Evolutionary conservation across 2,888 invertebrate genomes (phyloP), one percentile per base, ranked within the genome.

Genomic region (Bimastos eiseni): DNA sequence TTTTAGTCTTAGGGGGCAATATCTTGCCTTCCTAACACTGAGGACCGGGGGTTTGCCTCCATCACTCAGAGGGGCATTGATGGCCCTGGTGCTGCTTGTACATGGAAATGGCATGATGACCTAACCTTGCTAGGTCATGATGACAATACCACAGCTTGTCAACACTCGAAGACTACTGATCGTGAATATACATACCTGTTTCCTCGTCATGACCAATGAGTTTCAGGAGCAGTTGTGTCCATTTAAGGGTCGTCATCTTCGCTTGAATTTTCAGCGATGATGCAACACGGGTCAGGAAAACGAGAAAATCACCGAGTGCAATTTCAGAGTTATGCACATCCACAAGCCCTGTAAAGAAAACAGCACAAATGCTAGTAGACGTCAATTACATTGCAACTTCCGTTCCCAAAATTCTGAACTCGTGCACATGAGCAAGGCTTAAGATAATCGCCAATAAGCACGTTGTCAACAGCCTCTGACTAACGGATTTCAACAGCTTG

Each of bases 221-320:
- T 70, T 95, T 94, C 88, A 96, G 94, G 38, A 96, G 93, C 1
- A 95, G 94, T 89, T 95, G 94, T 30, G 96, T 96, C 96, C 96
- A 96, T 90, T 95, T 95, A 84, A 95, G 95, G 33, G 95, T 95
- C 11, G 96, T 95, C 49, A 96, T 93, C 41, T 95, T 94, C 88
- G 95, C 94, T 92, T 96, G 96, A 83, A 96, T 95, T 17, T 94
- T 93, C 15, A 92, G 93, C 91, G 95, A 95, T 1, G 96, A 95
- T 19, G 96, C 95, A 44, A 96, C 94, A n/a, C 96, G 95, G 41
- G 96, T 94, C 38, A 96, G 93, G 93, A 96, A 96, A 55, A 96
- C 95, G 89, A 96, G 94, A 92, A 96, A 96, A 93, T 96, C 96
- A 13, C 96, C 96, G 30, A 96, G 94, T 37, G 95, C 92, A 34